These are phyloP conservation scores for Scartelaos histophorus DNA, from an alignment of 2,113 vertebrate species.

Conservation along the genomic window DNA sequence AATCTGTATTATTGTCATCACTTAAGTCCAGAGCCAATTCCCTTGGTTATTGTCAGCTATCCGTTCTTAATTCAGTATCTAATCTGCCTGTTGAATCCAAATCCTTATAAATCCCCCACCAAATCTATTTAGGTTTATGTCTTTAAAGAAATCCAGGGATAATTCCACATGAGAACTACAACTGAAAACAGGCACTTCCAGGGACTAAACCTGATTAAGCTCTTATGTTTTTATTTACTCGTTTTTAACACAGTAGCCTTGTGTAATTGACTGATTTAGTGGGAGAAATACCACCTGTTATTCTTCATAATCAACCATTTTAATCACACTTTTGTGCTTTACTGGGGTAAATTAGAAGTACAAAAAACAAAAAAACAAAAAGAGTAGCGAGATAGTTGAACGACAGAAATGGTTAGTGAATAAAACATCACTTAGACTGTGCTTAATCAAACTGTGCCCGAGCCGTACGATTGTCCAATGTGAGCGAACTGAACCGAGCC, in stretches of 20 bases:
- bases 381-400: background rate
- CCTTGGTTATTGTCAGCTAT: slow-evolving; percentile 6
- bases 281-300: background rate
- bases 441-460: too few species aligned
- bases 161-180: background rate
- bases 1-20: slow-evolving; percentile 7
- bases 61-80: slow-evolving; percentile 1
- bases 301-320: background rate
- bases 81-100: slow-evolving; percentile 8
- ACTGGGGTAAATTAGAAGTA: background rate
- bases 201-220: slow-evolving; percentile 6
- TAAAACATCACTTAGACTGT: background rate
- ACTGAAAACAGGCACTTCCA: slow-evolving; percentile 6
- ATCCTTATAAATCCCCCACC: background rate
- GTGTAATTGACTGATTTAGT: background rate
- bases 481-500: too few species aligned
- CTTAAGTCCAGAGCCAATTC: slow-evolving; percentile 14
- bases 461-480: too few species aligned
- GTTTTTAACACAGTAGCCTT: slow-evolving; percentile 5
- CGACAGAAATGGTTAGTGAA: background rate
- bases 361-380: too few species aligned
- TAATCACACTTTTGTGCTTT: background rate
- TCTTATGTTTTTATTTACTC: slow-evolving; percentile 9
- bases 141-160: slow-evolving; percentile 8
- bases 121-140: slow-evolving; percentile 1